phyloP scores from a whole-genome alignment of 2,113 vertebrate species.

The Gadus chalcogrammus region DNA sequence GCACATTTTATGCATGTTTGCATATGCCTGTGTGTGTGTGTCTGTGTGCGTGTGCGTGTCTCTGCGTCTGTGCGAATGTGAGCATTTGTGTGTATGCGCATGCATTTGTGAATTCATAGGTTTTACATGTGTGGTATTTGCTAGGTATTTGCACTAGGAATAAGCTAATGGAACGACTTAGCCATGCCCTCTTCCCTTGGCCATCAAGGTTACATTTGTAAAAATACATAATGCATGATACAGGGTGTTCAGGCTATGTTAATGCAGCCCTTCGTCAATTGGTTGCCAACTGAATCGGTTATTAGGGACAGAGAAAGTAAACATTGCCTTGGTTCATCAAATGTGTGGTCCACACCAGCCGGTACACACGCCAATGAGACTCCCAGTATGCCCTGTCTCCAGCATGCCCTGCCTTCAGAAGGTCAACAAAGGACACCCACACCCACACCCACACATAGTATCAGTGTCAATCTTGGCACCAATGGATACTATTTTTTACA shows the following conservation, averaged over 20 bases:
- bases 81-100: background rate
- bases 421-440: background rate
- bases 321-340: background rate
- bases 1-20: too few relatives aligned
- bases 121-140: too few relatives aligned
- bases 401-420: constrained; percentile 1
- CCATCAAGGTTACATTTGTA: constrained; percentile 44
- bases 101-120: background rate
- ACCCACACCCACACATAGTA: constrained; percentile 21
- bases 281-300: constrained; percentile 30
- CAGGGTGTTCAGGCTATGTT: constrained; percentile 29
- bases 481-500: too few relatives aligned
- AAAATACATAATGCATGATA: constrained; percentile 39
- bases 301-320: constrained; percentile 19
- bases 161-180: too few relatives aligned
- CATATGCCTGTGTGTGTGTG: constrained; percentile 2
- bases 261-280: constrained; percentile 29
- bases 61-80: constrained; percentile 25
- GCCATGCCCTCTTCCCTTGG: constrained; percentile 1
- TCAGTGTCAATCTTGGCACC: too few relatives aligned
- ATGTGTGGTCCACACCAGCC: background rate
- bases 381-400: background rate
- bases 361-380: constrained; percentile 9
- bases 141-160: too few relatives aligned
- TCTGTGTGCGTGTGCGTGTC: constrained; percentile 11